Base-by-base conservation (phyloP, 2,797 vertebrate genomes). In the Galago senegalensis region DNA sequence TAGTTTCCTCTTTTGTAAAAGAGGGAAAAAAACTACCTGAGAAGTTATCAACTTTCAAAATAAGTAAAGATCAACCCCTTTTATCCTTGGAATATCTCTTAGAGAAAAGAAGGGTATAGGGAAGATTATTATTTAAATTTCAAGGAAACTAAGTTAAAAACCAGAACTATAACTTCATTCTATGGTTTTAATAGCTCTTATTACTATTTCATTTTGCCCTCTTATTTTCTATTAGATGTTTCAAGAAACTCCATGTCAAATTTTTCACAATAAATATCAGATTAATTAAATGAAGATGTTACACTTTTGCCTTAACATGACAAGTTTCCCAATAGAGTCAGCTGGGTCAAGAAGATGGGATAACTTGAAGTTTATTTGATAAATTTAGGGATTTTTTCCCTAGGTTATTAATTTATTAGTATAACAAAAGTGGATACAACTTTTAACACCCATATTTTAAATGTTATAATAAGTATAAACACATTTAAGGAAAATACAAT, bases 401-500 rank as follows among this genome's bases (percentile, higher is more conserved):
- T 79, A 8, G 43, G 49, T 92, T 81, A 67, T 73, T 93, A 88
- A 77, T 27, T 46, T 14, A 93, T 69, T 91, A 91, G 34, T 3
- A 70, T n/a, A 70, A 0, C n/a, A 93, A 91, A 85, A 90, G 25
- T 73, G 8, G 53, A 72, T 60, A 2, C 46, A 67, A 77, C 75
- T 95, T 91, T 90, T 94, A 73, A 67, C 0, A 77, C 1, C 7
- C 89, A 43, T 72, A 83, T 67, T 95, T 89, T 91, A 70, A 65
- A 91, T 92, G 37, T 40, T 67, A 25, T 83, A 86, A 37, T 67
- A 91, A 65, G 20, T 53, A 72, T 56, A 90, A 65, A 75, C 4
- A 93, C 34, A 86, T 63, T 70, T 82, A 91, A 77, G 31, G 18
- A 72, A 97, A 96, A 63, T 43, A 91, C 43, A 89, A 94, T 81